Evolutionary conservation across 2,113 vertebrate genomes (phyloP), one percentile per base, ranked within the genome.

Genomic region (Prinia subflava): DNA sequence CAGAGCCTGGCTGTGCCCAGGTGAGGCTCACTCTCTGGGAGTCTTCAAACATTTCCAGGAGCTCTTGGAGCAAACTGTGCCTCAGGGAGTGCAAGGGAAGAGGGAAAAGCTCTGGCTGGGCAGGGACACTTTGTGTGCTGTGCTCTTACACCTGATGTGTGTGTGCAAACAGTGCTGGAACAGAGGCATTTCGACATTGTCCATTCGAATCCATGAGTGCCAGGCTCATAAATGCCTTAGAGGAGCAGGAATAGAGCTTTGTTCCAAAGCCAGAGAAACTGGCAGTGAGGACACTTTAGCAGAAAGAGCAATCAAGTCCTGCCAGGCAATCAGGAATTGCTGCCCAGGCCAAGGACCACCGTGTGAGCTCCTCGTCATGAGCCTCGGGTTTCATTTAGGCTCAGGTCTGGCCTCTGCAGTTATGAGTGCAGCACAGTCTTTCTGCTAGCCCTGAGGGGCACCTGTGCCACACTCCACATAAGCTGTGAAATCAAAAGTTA

Each of bases 131-230:
- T 27, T 12, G 2, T 2, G 1, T 4, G 9, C 46, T 35, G 21
- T 37, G 31, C 31, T 75, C 27, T 44, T 15, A 9, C 16, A 27
- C 15, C 20, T 11, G 1, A 1, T 0, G 14, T 0, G 2, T 7
- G 47, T 24, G 55, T 42, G 41, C n/a, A 59, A 50, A 59, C 1
- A n/a, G 31, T 57, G n/a, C 52, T 52, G 35, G 56, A 52, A 62
- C 31, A 12, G n/a, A 64, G 46, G 16, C 4, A 6, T 25, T 60
- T 46, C 60, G 30, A 0, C 44, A 11, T 18, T 76, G 7, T 20
- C 15, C 30, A 1, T 64, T 50, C 27, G 62, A 50, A 1, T 13
- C 31, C 39, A 6, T 0, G 11, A 27, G 28, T 31, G 44, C n/a
- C 27, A 14, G 80, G 23, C 22, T 6, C 11, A 23, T 5, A 3